Conservation (phyloP, 1,140 invertebrate species). For the Arctopsyche grandis region DNA sequence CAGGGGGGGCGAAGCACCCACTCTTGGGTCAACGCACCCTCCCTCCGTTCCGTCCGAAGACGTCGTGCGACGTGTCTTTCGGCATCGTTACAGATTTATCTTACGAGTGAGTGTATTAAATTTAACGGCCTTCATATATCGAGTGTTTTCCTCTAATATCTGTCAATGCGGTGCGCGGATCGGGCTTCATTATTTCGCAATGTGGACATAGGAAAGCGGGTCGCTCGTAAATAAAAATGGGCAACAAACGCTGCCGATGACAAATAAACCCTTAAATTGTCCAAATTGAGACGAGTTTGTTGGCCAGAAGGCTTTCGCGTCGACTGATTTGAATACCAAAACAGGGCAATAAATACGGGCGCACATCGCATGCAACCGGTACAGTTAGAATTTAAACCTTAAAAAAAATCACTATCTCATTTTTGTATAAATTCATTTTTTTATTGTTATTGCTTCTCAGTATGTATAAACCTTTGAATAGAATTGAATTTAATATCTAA, state of each 20-base stretch:
- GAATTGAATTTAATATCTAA: no score
- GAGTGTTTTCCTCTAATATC: conserved; percentile 20
- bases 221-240: background rate
- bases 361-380: background rate
- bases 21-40: background rate
- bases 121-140: conserved; percentile 13
- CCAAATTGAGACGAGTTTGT: conserved; percentile 48
- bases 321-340: conserved; percentile 35
- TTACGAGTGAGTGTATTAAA: conserved; percentile 3
- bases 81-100: background rate
- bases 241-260: conserved; percentile 35
- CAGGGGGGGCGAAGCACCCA: conserved; percentile 14
- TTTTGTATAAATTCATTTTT: background rate
- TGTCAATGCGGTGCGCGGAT: background rate
- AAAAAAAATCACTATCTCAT: background rate
- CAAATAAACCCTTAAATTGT: conserved; percentile 50
- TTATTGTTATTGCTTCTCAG: background rate
- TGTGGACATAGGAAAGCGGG: background rate
- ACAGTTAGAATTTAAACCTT: background rate
- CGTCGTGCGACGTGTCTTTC: background rate
- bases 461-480: background rate
- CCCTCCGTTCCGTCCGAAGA: background rate
- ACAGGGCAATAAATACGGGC: conserved; percentile 40
- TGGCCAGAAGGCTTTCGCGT: conserved; percentile 7
- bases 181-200: conserved; percentile 20